Evolutionary conservation across 2,797 vertebrate species (phyloP).

Genomic region (Tokudaia tokunoshimensis): DNA sequence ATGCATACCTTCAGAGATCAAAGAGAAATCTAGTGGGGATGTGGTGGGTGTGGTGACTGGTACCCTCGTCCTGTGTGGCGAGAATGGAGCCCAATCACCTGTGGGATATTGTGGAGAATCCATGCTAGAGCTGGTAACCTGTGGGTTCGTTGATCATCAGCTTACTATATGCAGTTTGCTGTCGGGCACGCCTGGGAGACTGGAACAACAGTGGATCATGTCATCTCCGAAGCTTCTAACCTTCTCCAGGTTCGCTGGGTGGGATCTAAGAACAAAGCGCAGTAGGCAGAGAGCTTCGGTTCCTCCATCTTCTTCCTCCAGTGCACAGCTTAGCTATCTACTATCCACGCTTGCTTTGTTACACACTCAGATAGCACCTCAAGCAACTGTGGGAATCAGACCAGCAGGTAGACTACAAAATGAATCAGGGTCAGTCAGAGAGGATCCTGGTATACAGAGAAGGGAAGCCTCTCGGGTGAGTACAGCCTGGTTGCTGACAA

Average conservation of each 20-base stretch:
- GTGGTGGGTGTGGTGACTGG: neutral
- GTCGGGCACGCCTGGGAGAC: neutral
- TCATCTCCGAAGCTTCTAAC: neutral
- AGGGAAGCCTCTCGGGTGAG: neutral
- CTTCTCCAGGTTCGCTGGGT: neutral
- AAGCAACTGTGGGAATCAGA: neutral
- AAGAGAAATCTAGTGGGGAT: neutral
- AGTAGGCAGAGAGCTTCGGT: neutral
- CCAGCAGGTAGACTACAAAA: too few species aligned
- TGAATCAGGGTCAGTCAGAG: neutral
- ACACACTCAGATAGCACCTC: neutral
- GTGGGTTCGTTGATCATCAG: neutral
- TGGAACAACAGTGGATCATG: neutral
- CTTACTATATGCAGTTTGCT: too few species aligned
- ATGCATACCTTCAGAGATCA: neutral
- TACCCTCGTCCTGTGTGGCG: neutral
- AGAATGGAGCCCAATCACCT: neutral
- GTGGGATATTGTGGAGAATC: neutral
- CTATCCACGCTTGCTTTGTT: neutral
- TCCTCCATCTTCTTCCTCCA: neutral
- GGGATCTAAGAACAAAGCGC: neutral
- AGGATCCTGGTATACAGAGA: neutral
- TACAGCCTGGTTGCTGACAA: neutral
- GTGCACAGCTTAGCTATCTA: neutral
- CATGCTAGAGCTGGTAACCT: neutral